Percentiles rank a stretch among this genome's conserved stretches.
Evolutionary conservation across 2,888 invertebrate genomes (phyloP).

Genomic region (Sclerodermus sp.): DNA sequence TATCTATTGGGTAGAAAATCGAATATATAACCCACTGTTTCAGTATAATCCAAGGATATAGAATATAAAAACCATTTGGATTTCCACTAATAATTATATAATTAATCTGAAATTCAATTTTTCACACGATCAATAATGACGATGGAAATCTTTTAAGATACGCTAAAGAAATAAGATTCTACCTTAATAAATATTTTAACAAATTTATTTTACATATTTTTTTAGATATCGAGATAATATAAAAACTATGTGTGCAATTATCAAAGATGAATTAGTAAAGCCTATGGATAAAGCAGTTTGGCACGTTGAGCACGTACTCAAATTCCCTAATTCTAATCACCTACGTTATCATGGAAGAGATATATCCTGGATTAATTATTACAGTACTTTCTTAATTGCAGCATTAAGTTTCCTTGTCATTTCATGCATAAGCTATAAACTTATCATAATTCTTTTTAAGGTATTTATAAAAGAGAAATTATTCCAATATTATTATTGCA

Average conservation of each 20-base stretch:
- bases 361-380: constrained; percentile 39
- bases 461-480: too few relatives aligned
- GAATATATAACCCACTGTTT: too few relatives aligned
- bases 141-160: too few relatives aligned
- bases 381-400: constrained; percentile 14
- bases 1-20: too few relatives aligned
- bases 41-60: too few relatives aligned
- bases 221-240: constrained; percentile 37
- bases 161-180: constrained; percentile 5
- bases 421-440: too few relatives aligned
- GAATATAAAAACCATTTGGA: too few relatives aligned
- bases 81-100: too few relatives aligned
- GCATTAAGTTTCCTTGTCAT: not conserved
- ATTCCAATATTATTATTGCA: too few relatives aligned
- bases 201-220: not conserved
- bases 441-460: too few relatives aligned
- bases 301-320: constrained; percentile 48
- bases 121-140: too few relatives aligned
- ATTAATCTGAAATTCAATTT: too few relatives aligned
- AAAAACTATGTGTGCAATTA: constrained; percentile 32
- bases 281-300: constrained; percentile 47
- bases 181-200: not conserved
- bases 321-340: constrained; percentile 44
- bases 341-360: constrained; percentile 44
- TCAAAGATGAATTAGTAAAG: constrained; percentile 42